Percentiles rank a stretch among this genome's conserved stretches.
These are phyloP conservation scores for Drosophila mayaguana DNA, from an alignment of 2,888 invertebrate species.

Conservation along the genomic window DNA sequence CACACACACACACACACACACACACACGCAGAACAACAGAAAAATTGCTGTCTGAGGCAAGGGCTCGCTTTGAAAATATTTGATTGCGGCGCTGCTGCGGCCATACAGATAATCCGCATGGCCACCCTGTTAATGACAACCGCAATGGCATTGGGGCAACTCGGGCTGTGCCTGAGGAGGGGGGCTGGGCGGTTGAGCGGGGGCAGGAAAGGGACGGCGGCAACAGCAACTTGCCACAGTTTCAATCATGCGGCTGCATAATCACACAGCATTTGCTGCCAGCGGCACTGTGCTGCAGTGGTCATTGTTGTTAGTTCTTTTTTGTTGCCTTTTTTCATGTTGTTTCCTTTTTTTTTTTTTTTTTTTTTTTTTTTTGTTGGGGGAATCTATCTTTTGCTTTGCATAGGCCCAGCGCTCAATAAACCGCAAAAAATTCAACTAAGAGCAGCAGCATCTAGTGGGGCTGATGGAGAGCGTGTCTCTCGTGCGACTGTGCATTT, in stretches of 20 bases:
- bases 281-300: constrained; percentile 46
- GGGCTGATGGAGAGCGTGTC: constrained; percentile 20
- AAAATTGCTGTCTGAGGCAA: constrained; percentile 38
- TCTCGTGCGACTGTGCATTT: constrained; percentile 26
- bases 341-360: background rate
- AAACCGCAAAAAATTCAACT: constrained; percentile 49
- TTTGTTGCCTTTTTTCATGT: background rate
- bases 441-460: constrained; percentile 12
- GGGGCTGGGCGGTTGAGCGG: no score
- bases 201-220: background rate
- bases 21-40: constrained; percentile 29
- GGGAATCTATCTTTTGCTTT: constrained; percentile 46
- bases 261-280: constrained; percentile 47
- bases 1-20: constrained; percentile 20
- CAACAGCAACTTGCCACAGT: constrained; percentile 44
- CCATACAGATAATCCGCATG: constrained; percentile 46
- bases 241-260: constrained; percentile 62
- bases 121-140: constrained; percentile 58
- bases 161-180: background rate
- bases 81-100: constrained; percentile 45
- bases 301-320: constrained; percentile 42
- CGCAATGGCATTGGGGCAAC: constrained; percentile 25
- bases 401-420: constrained; percentile 57
- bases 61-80: constrained; percentile 31
- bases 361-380: constrained; percentile 11